These are phyloP conservation scores for Pristionchus arcanus DNA, from an alignment of 2,888 invertebrate genomes.

Conservation along the genomic window DNA sequence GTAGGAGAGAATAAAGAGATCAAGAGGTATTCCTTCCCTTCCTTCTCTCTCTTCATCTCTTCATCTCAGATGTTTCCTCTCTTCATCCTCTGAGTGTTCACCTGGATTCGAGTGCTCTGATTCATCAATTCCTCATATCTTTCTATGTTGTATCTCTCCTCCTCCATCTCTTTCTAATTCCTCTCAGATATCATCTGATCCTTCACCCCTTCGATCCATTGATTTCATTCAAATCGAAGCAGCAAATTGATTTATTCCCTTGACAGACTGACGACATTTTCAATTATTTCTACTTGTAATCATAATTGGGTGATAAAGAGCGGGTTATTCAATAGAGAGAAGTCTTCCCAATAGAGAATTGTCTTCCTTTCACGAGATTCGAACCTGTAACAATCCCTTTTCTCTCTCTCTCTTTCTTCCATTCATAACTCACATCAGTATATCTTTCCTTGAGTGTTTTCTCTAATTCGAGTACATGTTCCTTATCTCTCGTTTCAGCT, in stretches of 20 bases:
- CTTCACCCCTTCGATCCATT: neutral
- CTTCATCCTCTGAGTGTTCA: neutral
- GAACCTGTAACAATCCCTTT: conserved; percentile 34
- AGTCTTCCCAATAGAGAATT: neutral
- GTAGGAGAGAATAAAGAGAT: conserved; percentile 9
- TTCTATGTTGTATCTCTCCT: conserved; percentile 22
- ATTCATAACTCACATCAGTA: conserved; percentile 67
- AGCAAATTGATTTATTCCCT: conserved; percentile 37
- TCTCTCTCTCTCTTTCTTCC: neutral
- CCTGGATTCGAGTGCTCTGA: conserved; percentile 38
- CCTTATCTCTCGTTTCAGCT: conserved; percentile 90
- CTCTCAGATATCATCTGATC: neutral
- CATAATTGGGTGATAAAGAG: neutral
- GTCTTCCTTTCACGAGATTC: conserved; percentile 13
- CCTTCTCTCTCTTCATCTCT: neutral
- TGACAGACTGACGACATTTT: neutral
- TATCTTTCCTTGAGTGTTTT: conserved; percentile 81
- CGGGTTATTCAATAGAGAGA: neutral
- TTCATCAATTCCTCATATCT: neutral
- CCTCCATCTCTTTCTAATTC: conserved; percentile 8
- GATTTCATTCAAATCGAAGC: conserved; percentile 1
- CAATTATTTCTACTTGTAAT: conserved; percentile 16
- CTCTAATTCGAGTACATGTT: conserved; percentile 86
- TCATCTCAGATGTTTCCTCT: conserved; percentile 48
- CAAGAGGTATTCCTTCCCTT: conserved; percentile 15